phyloP scores from a whole-genome alignment of 2,888 invertebrate genomes.

The Cabera pusaria region DNA sequence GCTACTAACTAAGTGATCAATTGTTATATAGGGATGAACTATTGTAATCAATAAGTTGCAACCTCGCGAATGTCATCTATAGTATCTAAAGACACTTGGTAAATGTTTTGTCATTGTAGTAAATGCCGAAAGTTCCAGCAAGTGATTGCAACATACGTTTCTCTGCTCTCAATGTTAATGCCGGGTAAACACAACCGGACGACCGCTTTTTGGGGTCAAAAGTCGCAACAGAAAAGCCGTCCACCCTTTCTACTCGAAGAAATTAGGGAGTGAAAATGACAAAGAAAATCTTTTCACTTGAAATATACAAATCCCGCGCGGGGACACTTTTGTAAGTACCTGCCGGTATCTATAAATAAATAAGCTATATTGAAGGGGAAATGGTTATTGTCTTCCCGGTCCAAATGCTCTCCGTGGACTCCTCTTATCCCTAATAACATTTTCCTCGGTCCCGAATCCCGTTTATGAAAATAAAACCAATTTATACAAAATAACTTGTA shows the following conservation, averaged over 20 bases:
- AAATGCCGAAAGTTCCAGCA: too few relatives aligned
- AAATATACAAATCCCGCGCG: slow-evolving; percentile 21
- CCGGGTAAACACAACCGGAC: slow-evolving; percentile 10
- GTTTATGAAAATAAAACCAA: slow-evolving; percentile 25
- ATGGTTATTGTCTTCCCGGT: slow-evolving; percentile 51
- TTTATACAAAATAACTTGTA: slow-evolving; percentile 16
- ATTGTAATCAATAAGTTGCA: too few relatives aligned
- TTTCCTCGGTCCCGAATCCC: slow-evolving; percentile 39
- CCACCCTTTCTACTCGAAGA: slow-evolving; percentile 18
- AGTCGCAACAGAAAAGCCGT: slow-evolving; percentile 15
- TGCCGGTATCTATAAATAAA: slow-evolving; percentile 29
- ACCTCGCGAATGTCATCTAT: too few relatives aligned
- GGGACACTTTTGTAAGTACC: slow-evolving; percentile 22
- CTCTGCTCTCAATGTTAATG: slow-evolving; percentile 10
- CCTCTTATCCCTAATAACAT: slow-evolving; percentile 55
- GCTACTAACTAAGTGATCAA: too few relatives aligned
- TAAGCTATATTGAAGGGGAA: slow-evolving; percentile 51
- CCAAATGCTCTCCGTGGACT: slow-evolving; percentile 47
- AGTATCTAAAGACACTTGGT: too few relatives aligned
- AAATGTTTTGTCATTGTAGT: too few relatives aligned
- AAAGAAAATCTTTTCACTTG: slow-evolving; percentile 20
- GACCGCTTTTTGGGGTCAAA: slow-evolving; percentile 15
- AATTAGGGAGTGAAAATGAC: slow-evolving; percentile 24
- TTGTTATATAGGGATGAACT: too few relatives aligned
- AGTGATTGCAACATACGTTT: slow-evolving; percentile 1